Percentiles rank a stretch among this genome's conserved stretches.
Evolutionary conservation across 2,888 invertebrate species (phyloP).

Genomic region (Cyclophora punctaria): DNA sequence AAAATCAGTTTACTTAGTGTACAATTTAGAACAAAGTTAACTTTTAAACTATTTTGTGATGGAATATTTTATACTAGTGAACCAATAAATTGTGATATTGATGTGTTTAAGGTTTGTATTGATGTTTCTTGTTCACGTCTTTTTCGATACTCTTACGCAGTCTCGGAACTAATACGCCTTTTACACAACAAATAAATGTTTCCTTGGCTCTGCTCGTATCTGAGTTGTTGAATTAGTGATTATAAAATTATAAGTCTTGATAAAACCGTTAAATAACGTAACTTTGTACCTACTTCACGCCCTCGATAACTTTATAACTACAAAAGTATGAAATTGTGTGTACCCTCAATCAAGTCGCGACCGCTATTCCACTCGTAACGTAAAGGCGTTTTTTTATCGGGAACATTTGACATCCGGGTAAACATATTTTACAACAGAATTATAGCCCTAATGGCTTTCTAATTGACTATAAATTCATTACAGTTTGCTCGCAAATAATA

Average conservation of each 20-base stretch:
- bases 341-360: neutral
- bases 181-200: too few relatives aligned
- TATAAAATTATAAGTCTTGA: too few relatives aligned
- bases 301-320: too few relatives aligned
- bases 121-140: conserved; percentile 50
- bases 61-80: conserved; percentile 19
- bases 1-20: neutral
- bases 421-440: too few relatives aligned
- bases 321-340: too few relatives aligned
- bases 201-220: too few relatives aligned
- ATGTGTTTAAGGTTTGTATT: conserved; percentile 61
- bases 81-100: conserved; percentile 37
- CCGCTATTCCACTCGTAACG: neutral
- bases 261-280: too few relatives aligned
- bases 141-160: conserved; percentile 24
- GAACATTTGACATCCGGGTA: neutral
- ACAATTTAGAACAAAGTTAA: neutral
- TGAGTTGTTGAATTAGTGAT: too few relatives aligned
- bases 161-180: conserved; percentile 18
- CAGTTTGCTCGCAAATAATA: too few relatives aligned
- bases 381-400: neutral
- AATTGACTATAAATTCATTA: too few relatives aligned
- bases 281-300: too few relatives aligned
- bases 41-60: conserved; percentile 13
- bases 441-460: too few relatives aligned